A percentile compares a stretch with the other conserved stretches of the same genome.
These are phyloP conservation scores for Euschistus heros DNA, from an alignment of 1,140 invertebrate species.

Conservation along the genomic window DNA sequence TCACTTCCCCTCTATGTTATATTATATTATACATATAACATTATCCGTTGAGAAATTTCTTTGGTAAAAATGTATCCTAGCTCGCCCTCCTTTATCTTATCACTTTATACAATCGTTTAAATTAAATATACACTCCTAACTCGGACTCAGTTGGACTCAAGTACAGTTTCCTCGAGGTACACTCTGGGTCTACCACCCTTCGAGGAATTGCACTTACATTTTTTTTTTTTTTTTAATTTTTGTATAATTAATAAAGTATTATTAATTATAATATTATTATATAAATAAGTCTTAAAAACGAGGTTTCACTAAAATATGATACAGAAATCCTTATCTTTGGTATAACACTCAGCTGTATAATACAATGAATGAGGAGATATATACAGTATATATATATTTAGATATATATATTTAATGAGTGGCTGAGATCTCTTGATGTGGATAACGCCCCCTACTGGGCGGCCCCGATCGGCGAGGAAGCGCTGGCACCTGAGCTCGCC, in stretches of 20 bases:
- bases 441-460: neutral
- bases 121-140: neutral
- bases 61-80: slow-evolving; percentile 5
- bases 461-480: slow-evolving; percentile 59
- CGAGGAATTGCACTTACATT: neutral
- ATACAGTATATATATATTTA: neutral
- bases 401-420: neutral
- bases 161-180: neutral
- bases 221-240: slow-evolving; percentile 4
- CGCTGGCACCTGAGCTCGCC: slow-evolving; percentile 56
- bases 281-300: slow-evolving; percentile 16
- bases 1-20: neutral
- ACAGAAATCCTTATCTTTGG: slow-evolving; percentile 24
- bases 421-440: slow-evolving; percentile 18
- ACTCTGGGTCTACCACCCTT: neutral
- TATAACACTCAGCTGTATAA: slow-evolving; percentile 26
- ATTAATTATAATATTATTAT: slow-evolving; percentile 10
- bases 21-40: too few relatives aligned
- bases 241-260: slow-evolving; percentile 4
- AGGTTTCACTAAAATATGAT: slow-evolving; percentile 20
- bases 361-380: slow-evolving; percentile 12
- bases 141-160: neutral
- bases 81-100: neutral
- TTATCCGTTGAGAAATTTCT: neutral
- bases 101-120: slow-evolving; percentile 1